Conservation (phyloP, 2,797 vertebrate species). For the Sarcophilus harrisii region DNA sequence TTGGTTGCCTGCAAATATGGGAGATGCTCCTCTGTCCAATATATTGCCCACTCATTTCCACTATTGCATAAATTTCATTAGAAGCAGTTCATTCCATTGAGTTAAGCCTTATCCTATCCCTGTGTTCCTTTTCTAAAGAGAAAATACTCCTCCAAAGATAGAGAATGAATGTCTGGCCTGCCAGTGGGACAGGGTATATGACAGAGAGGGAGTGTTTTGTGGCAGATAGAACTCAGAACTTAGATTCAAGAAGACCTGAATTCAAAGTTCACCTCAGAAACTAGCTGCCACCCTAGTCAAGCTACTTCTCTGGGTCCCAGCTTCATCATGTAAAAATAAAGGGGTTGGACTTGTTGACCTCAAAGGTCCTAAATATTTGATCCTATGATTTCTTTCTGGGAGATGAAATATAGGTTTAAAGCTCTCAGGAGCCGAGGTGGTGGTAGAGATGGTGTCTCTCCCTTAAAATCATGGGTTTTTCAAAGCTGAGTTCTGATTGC, state of each 20-base stretch:
- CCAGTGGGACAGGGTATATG: not conserved
- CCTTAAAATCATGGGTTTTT: not conserved
- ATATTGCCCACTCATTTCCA: not conserved
- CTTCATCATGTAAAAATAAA: not conserved
- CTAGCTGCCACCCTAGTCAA: not conserved
- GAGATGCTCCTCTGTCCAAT: not conserved
- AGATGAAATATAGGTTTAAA: not conserved
- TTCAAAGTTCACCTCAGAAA: not conserved
- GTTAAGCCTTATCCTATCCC: not conserved
- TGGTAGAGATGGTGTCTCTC: not conserved
- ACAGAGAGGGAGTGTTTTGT: not conserved
- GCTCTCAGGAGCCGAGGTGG: not conserved
- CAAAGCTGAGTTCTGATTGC: not conserved
- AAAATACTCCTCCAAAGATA: not conserved
- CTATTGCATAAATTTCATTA: not conserved
- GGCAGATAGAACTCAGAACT: not conserved
- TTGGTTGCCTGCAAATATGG: not conserved
- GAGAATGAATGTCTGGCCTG: not conserved
- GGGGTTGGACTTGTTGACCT: not conserved
- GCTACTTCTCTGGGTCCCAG: not conserved
- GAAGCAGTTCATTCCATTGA: not conserved
- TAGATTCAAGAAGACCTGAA: not conserved
- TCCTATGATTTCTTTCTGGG: not conserved
- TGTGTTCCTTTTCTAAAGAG: conserved; percentile 12
- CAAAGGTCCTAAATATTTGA: not conserved